Evolutionary conservation across 2,113 vertebrate species (phyloP).

Genomic region (Lepisosteus oculatus): DNA sequence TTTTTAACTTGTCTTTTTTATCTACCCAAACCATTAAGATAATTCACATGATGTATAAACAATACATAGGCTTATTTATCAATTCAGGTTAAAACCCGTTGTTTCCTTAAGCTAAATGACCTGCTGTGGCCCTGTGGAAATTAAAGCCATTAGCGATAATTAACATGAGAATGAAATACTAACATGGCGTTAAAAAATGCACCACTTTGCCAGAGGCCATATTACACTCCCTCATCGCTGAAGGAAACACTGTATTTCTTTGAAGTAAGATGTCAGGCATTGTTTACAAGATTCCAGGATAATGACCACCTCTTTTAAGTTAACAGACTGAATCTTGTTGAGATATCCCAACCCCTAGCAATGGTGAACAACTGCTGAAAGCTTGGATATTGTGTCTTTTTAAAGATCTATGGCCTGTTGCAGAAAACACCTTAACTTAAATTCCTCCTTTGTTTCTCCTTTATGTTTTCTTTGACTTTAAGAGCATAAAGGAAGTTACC

Average conservation of each 20-base stretch:
- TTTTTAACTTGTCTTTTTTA: constrained; percentile 13
- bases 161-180: constrained; percentile 48
- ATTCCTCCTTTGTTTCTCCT: no score
- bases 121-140: constrained; percentile 42
- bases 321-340: constrained; percentile 1
- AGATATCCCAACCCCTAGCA: not conserved
- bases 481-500: no score
- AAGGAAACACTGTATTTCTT: constrained; percentile 13
- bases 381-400: constrained; percentile 15
- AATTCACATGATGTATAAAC: constrained; percentile 48
- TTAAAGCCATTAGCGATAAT: constrained; percentile 54
- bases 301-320: not conserved
- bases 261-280: constrained; percentile 1
- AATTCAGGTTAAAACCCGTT: constrained; percentile 35
- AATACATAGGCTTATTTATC: constrained; percentile 45
- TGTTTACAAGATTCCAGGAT: constrained; percentile 1
- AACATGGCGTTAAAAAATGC: constrained; percentile 35
- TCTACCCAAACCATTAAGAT: constrained; percentile 41
- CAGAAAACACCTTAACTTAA: no score
- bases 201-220: constrained; percentile 31
- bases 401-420: constrained; percentile 33
- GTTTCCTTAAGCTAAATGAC: constrained; percentile 52
- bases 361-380: not conserved
- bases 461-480: no score
- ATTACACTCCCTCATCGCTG: constrained; percentile 34